phyloP scores from a whole-genome alignment of 2,888 invertebrate genomes.

The Leptopilina drosophilae region DNA sequence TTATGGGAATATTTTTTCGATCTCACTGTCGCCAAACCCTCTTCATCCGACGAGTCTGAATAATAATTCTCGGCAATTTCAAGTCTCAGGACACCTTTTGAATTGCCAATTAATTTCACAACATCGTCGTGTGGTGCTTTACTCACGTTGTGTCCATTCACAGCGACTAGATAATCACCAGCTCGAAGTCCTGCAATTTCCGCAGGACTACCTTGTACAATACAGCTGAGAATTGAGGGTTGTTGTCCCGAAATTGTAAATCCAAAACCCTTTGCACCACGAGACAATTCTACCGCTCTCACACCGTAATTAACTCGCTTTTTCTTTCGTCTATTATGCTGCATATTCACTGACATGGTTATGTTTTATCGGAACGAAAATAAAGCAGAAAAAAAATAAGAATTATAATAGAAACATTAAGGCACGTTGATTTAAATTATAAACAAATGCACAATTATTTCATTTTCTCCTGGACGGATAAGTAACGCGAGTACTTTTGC shows the following conservation, averaged over 20 bases:
- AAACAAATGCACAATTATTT: background rate
- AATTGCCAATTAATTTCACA: slow-evolving; percentile 92
- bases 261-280: slow-evolving; percentile 95
- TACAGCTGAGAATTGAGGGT: slow-evolving; percentile 96
- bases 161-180: slow-evolving; percentile 94
- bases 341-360: slow-evolving; percentile 75
- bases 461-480: background rate
- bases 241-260: slow-evolving; percentile 98
- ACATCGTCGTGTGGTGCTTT: slow-evolving; percentile 95
- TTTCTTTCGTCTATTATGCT: slow-evolving; percentile 83
- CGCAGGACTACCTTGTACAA: slow-evolving; percentile 93
- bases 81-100: slow-evolving; percentile 88
- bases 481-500: background rate
- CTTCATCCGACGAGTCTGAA: slow-evolving; percentile 91
- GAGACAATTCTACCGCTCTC: slow-evolving; percentile 89
- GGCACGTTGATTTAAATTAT: background rate
- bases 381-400: background rate
- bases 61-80: slow-evolving; percentile 93
- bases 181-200: slow-evolving; percentile 93
- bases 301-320: slow-evolving; percentile 86
- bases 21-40: slow-evolving; percentile 80
- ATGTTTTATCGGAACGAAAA: background rate
- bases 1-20: slow-evolving; percentile 81
- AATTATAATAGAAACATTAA: slow-evolving; percentile 10
- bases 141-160: slow-evolving; percentile 94